Evolutionary conservation across 2,113 vertebrate species (phyloP).

Genomic region (Eira barbara): DNA sequence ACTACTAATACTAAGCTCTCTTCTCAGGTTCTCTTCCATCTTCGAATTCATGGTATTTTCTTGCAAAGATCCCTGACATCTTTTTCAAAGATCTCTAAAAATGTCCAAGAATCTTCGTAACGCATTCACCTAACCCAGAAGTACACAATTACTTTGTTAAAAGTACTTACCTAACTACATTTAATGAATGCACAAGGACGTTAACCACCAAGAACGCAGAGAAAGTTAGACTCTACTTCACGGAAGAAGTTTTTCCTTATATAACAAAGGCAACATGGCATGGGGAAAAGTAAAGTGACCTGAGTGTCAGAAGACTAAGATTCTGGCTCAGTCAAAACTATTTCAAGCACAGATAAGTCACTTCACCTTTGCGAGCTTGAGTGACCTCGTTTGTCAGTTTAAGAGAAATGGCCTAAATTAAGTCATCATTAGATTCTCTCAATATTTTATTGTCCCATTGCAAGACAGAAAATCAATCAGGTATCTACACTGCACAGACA

Average conservation of each 20-base stretch:
- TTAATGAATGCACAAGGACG: not conserved
- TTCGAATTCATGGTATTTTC: not conserved
- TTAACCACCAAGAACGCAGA: not conserved
- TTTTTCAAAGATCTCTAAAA: not conserved
- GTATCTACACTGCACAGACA: not conserved
- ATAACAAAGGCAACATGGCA: not conserved
- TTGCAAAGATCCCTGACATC: not conserved
- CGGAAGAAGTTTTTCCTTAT: not conserved
- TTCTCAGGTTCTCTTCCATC: not conserved
- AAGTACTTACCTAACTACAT: not conserved
- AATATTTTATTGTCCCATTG: not conserved
- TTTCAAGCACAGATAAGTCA: not conserved
- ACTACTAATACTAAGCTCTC: not conserved
- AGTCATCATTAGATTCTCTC: not conserved
- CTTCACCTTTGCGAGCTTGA: not conserved
- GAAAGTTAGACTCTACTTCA: not conserved
- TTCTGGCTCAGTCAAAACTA: not conserved
- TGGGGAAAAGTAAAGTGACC: not conserved
- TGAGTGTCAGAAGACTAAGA: not conserved
- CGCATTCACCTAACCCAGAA: not conserved
- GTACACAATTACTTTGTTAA: not conserved
- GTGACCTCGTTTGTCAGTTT: not conserved
- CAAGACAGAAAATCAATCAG: not conserved
- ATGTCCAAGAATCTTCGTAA: not conserved
- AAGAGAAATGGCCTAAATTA: not conserved